Conservation (phyloP, 2,797 vertebrate genomes). For the Anomalospiza imberbis region DNA sequence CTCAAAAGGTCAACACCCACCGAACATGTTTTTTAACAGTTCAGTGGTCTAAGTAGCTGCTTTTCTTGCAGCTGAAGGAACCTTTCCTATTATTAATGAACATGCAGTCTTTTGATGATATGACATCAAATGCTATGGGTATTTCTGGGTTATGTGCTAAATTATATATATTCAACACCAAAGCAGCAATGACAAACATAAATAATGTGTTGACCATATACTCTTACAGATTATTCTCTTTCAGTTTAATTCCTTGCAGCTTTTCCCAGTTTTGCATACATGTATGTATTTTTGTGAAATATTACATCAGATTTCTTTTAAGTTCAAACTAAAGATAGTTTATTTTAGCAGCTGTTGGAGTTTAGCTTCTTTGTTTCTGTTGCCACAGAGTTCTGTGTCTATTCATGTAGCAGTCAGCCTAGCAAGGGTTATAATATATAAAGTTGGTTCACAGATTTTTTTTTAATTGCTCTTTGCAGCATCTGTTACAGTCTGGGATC, state of each 20-base stretch:
- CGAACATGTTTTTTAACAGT: not conserved
- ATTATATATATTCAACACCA: not conserved
- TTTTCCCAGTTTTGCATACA: not conserved
- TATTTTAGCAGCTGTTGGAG: not conserved
- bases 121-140: not conserved
- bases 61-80: not conserved
- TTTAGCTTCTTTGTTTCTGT: not conserved
- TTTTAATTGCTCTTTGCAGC: not conserved
- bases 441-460: not conserved
- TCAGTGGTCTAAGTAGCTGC: not conserved
- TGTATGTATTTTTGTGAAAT: not conserved
- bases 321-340: not conserved
- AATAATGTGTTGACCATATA: not conserved
- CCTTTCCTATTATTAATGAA: not conserved
- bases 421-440: not conserved
- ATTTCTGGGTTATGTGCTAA: not conserved
- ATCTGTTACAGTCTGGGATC: not conserved
- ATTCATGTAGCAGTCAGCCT: not conserved
- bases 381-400: not conserved
- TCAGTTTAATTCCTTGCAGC: not conserved
- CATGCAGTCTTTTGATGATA: not conserved
- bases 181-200: not conserved
- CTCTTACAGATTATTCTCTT: not conserved
- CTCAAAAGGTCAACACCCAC: conserved; percentile 36
- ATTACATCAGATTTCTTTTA: not conserved